Evolutionary conservation across 2,888 invertebrate genomes (phyloP).

Genomic region (Polyommatus iphigenia): DNA sequence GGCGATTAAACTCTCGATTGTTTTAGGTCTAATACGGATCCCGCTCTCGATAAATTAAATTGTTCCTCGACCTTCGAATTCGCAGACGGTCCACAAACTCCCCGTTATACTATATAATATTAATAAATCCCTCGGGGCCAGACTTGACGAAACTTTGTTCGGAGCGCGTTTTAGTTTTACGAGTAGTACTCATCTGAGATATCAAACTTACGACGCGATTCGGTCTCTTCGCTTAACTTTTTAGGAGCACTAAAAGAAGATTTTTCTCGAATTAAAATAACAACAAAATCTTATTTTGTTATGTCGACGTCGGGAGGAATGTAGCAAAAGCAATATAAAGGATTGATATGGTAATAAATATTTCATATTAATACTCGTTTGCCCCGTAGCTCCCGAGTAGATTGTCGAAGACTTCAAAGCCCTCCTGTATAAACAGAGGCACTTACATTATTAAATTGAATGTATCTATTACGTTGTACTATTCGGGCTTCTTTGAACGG

Average conservation of each 20-base stretch:
- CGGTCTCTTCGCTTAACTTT: background rate
- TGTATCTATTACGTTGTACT: slow-evolving; percentile 25
- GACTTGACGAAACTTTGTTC: background rate
- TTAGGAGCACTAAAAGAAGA: background rate
- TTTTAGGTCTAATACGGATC: slow-evolving; percentile 26
- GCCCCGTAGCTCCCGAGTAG: background rate
- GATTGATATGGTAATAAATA: slow-evolving; percentile 26
- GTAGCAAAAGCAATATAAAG: background rate
- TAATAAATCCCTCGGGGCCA: background rate
- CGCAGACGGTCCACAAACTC: background rate
- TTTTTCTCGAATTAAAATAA: background rate
- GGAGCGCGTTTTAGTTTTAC: background rate
- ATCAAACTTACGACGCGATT: background rate
- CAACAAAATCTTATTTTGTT: background rate
- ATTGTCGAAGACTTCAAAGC: slow-evolving; percentile 27
- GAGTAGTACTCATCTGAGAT: background rate
- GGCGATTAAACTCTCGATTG: slow-evolving; percentile 28
- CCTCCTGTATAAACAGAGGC: slow-evolving; percentile 11
- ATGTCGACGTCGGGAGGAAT: background rate
- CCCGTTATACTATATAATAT: background rate
- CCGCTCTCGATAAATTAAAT: slow-evolving; percentile 11
- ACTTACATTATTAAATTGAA: slow-evolving; percentile 28
- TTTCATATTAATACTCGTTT: background rate
- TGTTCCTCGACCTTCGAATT: slow-evolving; percentile 20
- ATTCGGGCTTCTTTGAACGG: slow-evolving; percentile 13